Conservation (phyloP, 2,888 invertebrate species). For the Gnatocerus cornutus region DNA sequence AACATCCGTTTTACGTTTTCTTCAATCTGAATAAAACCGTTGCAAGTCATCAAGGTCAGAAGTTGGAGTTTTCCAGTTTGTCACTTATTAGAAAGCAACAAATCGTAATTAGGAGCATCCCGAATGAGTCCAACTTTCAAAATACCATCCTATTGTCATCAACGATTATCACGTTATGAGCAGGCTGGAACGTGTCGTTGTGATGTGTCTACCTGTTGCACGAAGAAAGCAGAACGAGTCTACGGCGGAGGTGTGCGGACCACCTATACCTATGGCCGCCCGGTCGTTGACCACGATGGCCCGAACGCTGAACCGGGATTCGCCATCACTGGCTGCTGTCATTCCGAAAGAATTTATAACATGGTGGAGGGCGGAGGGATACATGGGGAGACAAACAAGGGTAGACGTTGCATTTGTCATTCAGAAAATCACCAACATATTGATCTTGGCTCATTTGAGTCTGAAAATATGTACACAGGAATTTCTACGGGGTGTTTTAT, state of each 20-base stretch:
- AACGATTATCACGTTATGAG: slow-evolving; percentile 9
- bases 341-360: slow-evolving; percentile 29
- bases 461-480: too few relatives aligned
- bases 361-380: neutral
- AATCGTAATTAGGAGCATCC: slow-evolving; percentile 20
- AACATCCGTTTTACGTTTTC: too few relatives aligned
- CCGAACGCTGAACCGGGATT: slow-evolving; percentile 63
- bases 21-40: too few relatives aligned
- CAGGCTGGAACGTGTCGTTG: slow-evolving; percentile 34
- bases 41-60: neutral
- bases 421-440: neutral
- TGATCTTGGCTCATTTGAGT: neutral
- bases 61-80: neutral
- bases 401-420: neutral
- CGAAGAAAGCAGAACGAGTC: slow-evolving; percentile 53
- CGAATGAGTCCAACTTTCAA: slow-evolving; percentile 13
- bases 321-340: slow-evolving; percentile 48
- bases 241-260: slow-evolving; percentile 48
- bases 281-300: slow-evolving; percentile 63
- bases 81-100: slow-evolving; percentile 21
- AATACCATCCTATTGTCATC: slow-evolving; percentile 23
- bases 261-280: slow-evolving; percentile 42
- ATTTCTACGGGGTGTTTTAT: too few relatives aligned
- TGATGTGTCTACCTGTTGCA: slow-evolving; percentile 51
- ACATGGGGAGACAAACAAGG: slow-evolving; percentile 5